These are phyloP conservation scores for Albula glossodonta DNA, from an alignment of 2,113 vertebrate species.

Conservation along the genomic window DNA sequence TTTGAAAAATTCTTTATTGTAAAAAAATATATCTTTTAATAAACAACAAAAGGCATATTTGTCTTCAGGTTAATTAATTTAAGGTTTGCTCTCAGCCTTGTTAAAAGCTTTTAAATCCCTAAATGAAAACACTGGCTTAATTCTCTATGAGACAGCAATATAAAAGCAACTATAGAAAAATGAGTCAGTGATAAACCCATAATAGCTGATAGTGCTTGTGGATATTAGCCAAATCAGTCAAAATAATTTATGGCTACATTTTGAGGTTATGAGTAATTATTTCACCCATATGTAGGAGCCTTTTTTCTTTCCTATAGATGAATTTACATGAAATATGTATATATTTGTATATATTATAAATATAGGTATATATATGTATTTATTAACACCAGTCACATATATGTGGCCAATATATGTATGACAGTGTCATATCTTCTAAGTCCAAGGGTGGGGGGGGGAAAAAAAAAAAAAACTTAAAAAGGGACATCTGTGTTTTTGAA, in stretches of 20 bases:
- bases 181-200: slow-evolving; percentile 18
- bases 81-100: slow-evolving; percentile 48
- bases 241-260: neutral
- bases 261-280: slow-evolving; percentile 28
- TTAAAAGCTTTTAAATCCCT: slow-evolving; percentile 25
- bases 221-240: too few species aligned
- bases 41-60: slow-evolving; percentile 28
- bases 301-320: neutral
- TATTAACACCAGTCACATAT: neutral
- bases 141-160: neutral
- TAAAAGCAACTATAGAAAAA: neutral
- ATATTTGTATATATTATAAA: too few species aligned
- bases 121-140: neutral
- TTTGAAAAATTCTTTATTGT: neutral
- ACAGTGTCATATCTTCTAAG: neutral
- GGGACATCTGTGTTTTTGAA: slow-evolving; percentile 48
- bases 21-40: slow-evolving; percentile 30
- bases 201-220: neutral
- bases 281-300: neutral
- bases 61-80: slow-evolving; percentile 41
- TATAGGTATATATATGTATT: neutral
- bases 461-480: neutral
- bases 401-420: neutral
- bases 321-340: too few species aligned
- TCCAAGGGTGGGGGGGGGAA: neutral